These are phyloP conservation scores for Leucophenga montana DNA, from an alignment of 2,888 invertebrate species.

Conservation along the genomic window DNA sequence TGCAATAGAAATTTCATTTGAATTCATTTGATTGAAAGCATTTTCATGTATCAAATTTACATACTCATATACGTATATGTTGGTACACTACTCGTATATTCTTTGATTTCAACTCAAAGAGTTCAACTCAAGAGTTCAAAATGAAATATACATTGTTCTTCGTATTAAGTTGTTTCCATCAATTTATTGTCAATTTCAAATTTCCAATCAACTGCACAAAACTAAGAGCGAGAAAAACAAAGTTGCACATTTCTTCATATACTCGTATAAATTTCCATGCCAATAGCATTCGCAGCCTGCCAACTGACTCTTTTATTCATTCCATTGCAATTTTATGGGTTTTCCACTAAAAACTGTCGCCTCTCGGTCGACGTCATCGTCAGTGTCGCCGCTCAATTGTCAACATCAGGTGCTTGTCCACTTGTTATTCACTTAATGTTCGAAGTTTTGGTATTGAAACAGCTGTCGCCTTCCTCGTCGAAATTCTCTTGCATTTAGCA, in stretches of 20 bases:
- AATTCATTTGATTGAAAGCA: too few species aligned
- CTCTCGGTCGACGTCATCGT: conserved; percentile 4
- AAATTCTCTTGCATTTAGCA: not conserved
- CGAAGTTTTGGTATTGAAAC: conserved; percentile 54
- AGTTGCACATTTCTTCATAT: not conserved
- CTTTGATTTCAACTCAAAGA: too few species aligned
- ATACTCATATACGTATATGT: too few species aligned
- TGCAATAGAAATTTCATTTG: too few species aligned
- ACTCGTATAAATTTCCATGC: conserved; percentile 15
- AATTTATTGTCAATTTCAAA: too few species aligned
- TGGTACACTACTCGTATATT: too few species aligned
- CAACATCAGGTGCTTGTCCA: conserved; percentile 60
- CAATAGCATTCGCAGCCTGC: not conserved
- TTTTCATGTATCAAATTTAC: too few species aligned
- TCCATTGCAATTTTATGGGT: conserved; percentile 3
- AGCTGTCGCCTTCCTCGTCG: conserved; percentile 45
- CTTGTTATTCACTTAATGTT: conserved; percentile 58
- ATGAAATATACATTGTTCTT: too few species aligned
- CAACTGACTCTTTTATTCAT: not conserved
- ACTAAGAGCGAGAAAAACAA: too few species aligned
- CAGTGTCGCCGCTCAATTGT: conserved; percentile 35
- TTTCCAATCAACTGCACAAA: too few species aligned
- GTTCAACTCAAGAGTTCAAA: too few species aligned
- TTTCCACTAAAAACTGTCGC: not conserved
- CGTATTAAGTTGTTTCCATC: too few species aligned